Evolutionary conservation across 2,797 vertebrate species (phyloP), one percentile per base, ranked within the genome.

Genomic region (Enteromius paludinosus): DNA sequence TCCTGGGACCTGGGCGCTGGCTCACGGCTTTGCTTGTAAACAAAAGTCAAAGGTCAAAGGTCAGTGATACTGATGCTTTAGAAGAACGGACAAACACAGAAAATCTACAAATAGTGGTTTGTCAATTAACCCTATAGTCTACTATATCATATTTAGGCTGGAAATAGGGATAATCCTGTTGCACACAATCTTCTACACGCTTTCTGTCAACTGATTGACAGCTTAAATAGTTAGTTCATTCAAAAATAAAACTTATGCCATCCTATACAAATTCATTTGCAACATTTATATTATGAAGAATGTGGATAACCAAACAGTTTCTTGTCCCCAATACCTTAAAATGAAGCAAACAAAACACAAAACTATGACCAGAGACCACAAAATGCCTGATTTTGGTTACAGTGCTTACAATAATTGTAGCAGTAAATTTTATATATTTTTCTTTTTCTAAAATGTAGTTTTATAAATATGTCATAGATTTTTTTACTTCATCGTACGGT

Each of bases 11-110:
- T 41, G 54, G 83, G 72, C 47, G 10, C 64, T 66, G 59, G 41
- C 71, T 69, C 78, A 75, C 71, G 83, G 49, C 76, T 61, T 80
- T 18, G 59, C 74, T 76, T n/a, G 69, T 30, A 61, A 79, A 61
- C 81, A 61, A 61, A 81, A 61, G 78, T 84, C 75, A 79, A 83
- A 83, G 81, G 81, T 86, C 78, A 83, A 86, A 83, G 87, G 74
- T 79, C 85, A 64, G 45, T 18, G n/a, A 80, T 59, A 72, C 41
- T 62, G 43, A 38, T 6, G 66, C 70, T 66, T 83, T 78, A 82
- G 56, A 47, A 78, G 17, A 59, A 12, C 23, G 10, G 30, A 47
- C n/a, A 35, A 52, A 64, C 20, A 62, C 41, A 64, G 25, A 43
- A 72, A 3, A 49, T 23, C 30, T 62, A n/a, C 14, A 23, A 20